Conservation (phyloP, 2,797 vertebrate genomes). For the Danio tinwini region DNA sequence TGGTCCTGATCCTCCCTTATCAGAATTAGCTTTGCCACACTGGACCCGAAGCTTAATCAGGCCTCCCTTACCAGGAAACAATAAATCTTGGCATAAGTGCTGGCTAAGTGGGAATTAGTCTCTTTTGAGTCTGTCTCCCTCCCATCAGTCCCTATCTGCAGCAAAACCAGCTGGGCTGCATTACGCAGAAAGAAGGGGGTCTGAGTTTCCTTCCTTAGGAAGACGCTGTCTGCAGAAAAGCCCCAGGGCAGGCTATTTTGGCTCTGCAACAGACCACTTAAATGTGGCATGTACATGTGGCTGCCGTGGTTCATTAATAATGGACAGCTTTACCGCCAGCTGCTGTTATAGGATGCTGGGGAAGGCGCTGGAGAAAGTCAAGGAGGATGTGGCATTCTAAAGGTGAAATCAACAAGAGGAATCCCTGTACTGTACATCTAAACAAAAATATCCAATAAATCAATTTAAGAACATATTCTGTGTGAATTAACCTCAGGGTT, state of each 20-base stretch:
- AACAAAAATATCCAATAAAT: background rate
- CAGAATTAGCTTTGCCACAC: constrained; percentile 54
- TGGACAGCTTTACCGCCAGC: constrained; percentile 50
- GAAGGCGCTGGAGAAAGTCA: constrained; percentile 44
- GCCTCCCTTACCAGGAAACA: constrained; percentile 67
- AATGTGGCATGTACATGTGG: constrained; percentile 61
- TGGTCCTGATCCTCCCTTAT: constrained; percentile 65
- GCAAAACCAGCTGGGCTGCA: constrained; percentile 62
- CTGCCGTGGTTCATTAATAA: constrained; percentile 61
- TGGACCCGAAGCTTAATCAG: constrained; percentile 61
- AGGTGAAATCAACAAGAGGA: constrained; percentile 43
- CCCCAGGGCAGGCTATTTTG: constrained; percentile 61
- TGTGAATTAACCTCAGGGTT: background rate
- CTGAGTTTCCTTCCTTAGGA: constrained; percentile 64
- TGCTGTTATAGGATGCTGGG: constrained; percentile 46
- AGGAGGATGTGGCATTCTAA: constrained; percentile 29
- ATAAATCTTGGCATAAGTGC: constrained; percentile 65
- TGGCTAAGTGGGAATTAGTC: constrained; percentile 65
- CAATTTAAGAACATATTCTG: background rate
- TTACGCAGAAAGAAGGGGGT: constrained; percentile 63
- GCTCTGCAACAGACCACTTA: constrained; percentile 54
- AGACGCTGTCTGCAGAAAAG: constrained; percentile 56
- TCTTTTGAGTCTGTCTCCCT: constrained; percentile 61
- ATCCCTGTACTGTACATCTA: background rate
- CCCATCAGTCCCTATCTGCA: constrained; percentile 57